These are phyloP conservation scores for Cheilosia soror DNA, from an alignment of 2,888 invertebrate genomes.

Conservation along the genomic window DNA sequence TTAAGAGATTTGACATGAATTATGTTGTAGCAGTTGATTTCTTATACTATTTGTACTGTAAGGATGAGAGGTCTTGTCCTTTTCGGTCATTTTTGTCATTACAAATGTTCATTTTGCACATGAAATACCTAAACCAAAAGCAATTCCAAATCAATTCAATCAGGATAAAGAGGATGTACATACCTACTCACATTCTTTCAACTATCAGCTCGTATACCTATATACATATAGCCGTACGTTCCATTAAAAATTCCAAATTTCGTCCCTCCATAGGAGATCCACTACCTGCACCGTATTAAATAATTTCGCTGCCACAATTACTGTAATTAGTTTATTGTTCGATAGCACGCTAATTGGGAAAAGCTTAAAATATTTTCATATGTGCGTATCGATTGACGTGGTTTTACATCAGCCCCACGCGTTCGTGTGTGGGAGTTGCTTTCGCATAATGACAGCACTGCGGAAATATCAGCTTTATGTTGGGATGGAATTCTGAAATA, in stretches of 20 bases:
- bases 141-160: too few species aligned
- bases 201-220: too few species aligned
- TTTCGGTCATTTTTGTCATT: not conserved
- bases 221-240: slow-evolving; percentile 4
- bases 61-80: not conserved
- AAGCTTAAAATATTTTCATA: slow-evolving; percentile 63
- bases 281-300: slow-evolving; percentile 78
- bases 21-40: slow-evolving; percentile 31
- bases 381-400: slow-evolving; percentile 17
- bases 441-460: not conserved
- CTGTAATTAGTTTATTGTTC: slow-evolving; percentile 82
- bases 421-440: not conserved
- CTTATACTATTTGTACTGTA: not conserved
- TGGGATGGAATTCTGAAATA: not conserved
- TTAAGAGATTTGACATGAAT: slow-evolving; percentile 70
- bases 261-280: slow-evolving; percentile 1
- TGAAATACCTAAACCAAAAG: too few species aligned
- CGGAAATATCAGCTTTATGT: not conserved
- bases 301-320: slow-evolving; percentile 83
- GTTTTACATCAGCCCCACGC: not conserved
- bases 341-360: slow-evolving; percentile 67
- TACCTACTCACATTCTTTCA: not conserved
- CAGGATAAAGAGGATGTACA: too few species aligned
- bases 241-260: slow-evolving; percentile 1
- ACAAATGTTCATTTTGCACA: not conserved